phyloP scores from a whole-genome alignment of 1,140 invertebrate species.

The Papilio dardanus region DNA sequence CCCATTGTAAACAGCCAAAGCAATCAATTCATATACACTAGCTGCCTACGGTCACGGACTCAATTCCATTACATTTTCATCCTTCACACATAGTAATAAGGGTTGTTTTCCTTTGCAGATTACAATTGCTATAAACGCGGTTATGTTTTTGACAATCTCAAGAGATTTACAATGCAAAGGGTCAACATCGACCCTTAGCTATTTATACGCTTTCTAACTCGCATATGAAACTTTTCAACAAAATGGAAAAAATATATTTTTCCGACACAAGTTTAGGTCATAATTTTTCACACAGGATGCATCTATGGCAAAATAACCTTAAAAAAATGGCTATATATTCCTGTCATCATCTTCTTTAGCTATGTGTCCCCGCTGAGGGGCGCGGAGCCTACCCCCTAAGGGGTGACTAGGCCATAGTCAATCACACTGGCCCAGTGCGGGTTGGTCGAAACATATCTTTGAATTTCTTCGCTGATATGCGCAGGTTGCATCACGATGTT shows the following conservation, averaged over 20 bases:
- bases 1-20: background rate
- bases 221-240: background rate
- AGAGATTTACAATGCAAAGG: constrained; percentile 35
- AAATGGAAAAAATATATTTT: background rate
- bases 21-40: constrained; percentile 16
- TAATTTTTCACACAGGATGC: background rate
- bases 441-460: too few relatives aligned
- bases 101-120: background rate
- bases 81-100: background rate
- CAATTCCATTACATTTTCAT: background rate
- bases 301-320: background rate
- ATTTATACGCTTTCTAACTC: constrained; percentile 9
- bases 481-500: too few relatives aligned
- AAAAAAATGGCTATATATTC: too few relatives aligned
- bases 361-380: too few relatives aligned
- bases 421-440: too few relatives aligned
- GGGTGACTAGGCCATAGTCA: too few relatives aligned
- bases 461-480: too few relatives aligned
- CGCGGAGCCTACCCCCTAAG: too few relatives aligned
- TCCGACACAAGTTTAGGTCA: background rate
- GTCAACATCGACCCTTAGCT: constrained; percentile 31
- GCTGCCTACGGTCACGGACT: constrained; percentile 8
- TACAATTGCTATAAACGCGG: background rate
- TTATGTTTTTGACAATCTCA: constrained; percentile 32
- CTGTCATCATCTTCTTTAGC: too few relatives aligned